Conservation (phyloP, 2,113 vertebrate genomes). For the Pluvianellus socialis region DNA sequence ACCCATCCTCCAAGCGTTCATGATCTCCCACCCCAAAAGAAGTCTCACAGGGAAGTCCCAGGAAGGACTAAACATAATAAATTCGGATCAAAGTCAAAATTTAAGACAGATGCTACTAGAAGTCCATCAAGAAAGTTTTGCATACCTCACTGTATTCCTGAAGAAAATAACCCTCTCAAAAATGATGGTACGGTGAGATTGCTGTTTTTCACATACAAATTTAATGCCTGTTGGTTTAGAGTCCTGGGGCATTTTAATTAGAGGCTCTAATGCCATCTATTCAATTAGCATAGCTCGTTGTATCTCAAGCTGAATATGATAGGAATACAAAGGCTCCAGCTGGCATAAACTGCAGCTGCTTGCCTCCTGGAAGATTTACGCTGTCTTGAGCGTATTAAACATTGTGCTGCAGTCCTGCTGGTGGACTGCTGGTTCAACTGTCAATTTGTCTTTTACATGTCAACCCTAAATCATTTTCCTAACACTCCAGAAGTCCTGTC, state of each 20-base stretch:
- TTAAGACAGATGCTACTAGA: background rate
- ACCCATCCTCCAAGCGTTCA: background rate
- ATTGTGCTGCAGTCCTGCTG: background rate
- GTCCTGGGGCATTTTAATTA: conserved; percentile 24
- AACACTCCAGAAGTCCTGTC: background rate
- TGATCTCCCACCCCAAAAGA: fast-evolving
- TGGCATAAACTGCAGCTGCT: conserved; percentile 16
- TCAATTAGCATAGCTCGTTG: conserved; percentile 16
- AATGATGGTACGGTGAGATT: fast-evolving
- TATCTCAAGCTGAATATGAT: background rate
- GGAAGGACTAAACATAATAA: background rate
- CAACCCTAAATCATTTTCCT: background rate
- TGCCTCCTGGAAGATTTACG: background rate
- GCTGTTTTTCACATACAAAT: background rate
- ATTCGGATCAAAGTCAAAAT: background rate
- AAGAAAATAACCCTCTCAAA: background rate
- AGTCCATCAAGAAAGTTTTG: background rate
- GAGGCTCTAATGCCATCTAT: background rate
- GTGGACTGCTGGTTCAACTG: background rate
- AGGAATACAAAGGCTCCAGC: conserved; percentile 13
- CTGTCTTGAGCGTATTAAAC: background rate
- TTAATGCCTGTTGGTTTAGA: background rate
- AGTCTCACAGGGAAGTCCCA: background rate
- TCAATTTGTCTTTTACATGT: background rate
- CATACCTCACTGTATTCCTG: background rate